Conservation (phyloP, 2,113 vertebrate genomes). For the Cyanoliseus patagonus region DNA sequence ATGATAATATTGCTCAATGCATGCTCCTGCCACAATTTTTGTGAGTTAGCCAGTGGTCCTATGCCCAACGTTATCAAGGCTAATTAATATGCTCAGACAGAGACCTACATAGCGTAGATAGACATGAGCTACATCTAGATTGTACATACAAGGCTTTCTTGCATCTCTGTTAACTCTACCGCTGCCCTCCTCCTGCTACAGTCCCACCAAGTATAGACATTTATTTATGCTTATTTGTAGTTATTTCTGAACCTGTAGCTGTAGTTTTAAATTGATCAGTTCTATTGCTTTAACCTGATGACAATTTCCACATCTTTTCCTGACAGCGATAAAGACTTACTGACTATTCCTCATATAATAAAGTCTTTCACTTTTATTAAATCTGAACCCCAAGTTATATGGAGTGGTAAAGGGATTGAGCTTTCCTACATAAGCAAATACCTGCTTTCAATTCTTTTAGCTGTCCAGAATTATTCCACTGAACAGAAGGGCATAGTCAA, state of each 20-base stretch:
- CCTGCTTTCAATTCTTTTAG: not conserved
- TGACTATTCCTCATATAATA: not conserved
- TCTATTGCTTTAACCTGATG: not conserved
- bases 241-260: not conserved
- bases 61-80: not conserved
- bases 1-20: not conserved
- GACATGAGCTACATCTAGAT: not conserved
- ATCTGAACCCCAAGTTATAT: not conserved
- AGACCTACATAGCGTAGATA: not conserved
- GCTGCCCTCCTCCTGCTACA: not conserved
- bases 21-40: not conserved
- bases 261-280: not conserved
- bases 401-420: not conserved
- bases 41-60: not conserved
- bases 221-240: not conserved
- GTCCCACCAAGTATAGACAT: not conserved
- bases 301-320: not conserved
- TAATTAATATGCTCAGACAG: not conserved
- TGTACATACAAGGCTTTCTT: not conserved
- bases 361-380: not conserved
- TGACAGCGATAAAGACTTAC: not conserved
- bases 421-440: not conserved
- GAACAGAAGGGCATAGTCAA: slow-evolving; percentile 10
- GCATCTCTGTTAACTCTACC: not conserved
- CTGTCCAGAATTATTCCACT: not conserved